phyloP scores from a whole-genome alignment of 2,888 invertebrate genomes.

The Epinotia bilunana region DNA sequence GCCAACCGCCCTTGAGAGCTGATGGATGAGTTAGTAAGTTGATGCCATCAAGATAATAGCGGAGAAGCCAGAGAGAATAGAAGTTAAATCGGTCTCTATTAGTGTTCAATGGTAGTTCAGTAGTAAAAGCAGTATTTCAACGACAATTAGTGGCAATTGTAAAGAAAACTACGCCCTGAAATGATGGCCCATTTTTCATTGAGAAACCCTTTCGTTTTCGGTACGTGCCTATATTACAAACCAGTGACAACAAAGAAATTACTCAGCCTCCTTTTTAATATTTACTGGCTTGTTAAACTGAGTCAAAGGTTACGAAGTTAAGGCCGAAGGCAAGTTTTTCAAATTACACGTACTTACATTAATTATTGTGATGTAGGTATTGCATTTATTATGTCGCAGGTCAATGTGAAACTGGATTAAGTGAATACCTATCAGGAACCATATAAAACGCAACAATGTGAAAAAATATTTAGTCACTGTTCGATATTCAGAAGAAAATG shows the following conservation, averaged over 20 bases:
- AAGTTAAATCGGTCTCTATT: constrained; percentile 29
- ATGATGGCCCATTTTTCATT: constrained; percentile 5
- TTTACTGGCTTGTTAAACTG: constrained; percentile 6
- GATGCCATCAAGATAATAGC: constrained; percentile 36
- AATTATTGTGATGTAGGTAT: constrained; percentile 35
- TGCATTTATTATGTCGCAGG: constrained; percentile 32
- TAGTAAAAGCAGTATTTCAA: constrained; percentile 9
- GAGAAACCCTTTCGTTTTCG: constrained; percentile 7
- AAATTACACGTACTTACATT: constrained; percentile 34
- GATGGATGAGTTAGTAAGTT: constrained; percentile 33
- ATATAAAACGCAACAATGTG: constrained; percentile 28
- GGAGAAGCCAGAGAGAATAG: constrained; percentile 22
- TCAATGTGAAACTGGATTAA: constrained; percentile 40
- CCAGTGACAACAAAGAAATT: not conserved
- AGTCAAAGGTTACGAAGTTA: constrained; percentile 41
- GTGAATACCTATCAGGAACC: constrained; percentile 13
- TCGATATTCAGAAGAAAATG: constrained; percentile 33
- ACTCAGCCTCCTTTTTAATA: constrained; percentile 2
- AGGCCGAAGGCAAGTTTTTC: constrained; percentile 31
- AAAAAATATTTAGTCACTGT: constrained; percentile 8
- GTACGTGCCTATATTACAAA: not conserved
- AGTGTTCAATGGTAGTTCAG: constrained; percentile 25
- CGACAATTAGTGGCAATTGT: constrained; percentile 21
- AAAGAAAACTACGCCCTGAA: constrained; percentile 4
- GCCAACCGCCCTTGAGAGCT: constrained; percentile 26